Evolutionary conservation across 2,113 vertebrate genomes (phyloP).

Genomic region (Macaca mulatta): DNA sequence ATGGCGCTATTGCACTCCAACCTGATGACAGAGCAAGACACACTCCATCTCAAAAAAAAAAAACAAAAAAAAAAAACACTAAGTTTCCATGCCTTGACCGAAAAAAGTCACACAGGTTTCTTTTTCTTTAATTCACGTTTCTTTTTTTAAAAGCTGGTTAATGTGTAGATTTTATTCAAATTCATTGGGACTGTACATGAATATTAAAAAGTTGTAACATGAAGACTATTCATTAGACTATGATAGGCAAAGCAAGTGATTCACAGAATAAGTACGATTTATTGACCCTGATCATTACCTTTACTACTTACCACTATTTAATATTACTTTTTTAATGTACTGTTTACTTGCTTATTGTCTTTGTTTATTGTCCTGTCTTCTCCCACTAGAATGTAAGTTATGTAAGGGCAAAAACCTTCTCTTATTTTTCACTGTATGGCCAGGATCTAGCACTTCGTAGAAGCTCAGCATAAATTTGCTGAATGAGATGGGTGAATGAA

Average conservation of each 20-base stretch:
- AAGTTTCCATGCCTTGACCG: neutral
- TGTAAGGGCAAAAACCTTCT: neutral
- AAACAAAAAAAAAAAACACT: neutral
- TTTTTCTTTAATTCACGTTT: no score
- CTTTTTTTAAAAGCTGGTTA: neutral
- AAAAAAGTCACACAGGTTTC: neutral
- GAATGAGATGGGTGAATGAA: neutral
- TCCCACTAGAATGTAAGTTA: neutral
- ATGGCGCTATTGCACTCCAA: no score
- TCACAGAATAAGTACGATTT: neutral
- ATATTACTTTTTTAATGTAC: constrained; percentile 19
- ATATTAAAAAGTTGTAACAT: constrained; percentile 1
- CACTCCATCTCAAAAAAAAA: no score
- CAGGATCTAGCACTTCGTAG: neutral
- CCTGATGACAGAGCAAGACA: no score
- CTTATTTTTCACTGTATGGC: neutral
- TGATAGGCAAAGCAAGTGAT: neutral
- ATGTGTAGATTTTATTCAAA: neutral
- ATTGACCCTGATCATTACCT: neutral
- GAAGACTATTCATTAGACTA: neutral
- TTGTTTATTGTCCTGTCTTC: neutral
- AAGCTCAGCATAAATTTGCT: neutral
- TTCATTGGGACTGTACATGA: neutral
- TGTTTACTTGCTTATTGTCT: neutral
- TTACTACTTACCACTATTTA: neutral